Percentiles rank a stretch among this genome's conserved stretches.
Conservation (phyloP, 2,797 vertebrate species). For the Harpagifer antarcticus region DNA sequence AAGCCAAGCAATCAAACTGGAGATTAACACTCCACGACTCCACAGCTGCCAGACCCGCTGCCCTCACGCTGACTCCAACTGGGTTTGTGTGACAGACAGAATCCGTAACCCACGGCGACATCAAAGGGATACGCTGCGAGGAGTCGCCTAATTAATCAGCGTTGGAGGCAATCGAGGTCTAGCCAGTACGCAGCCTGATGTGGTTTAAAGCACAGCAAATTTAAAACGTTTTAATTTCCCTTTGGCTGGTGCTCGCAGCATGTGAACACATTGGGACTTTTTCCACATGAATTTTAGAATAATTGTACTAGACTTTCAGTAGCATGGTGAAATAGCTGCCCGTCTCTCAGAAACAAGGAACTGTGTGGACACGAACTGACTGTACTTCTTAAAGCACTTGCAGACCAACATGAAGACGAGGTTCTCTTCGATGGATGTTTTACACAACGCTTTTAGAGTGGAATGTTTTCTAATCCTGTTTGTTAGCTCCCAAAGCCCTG, state of each 20-base stretch:
- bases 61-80: conserved; percentile 32
- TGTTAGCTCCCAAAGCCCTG: conserved; percentile 32
- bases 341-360: conserved; percentile 17
- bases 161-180: neutral
- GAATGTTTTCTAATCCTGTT: conserved; percentile 60
- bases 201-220: conserved; percentile 70
- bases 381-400: conserved; percentile 40
- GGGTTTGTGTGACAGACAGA: conserved; percentile 47
- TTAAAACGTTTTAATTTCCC: conserved; percentile 20
- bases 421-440: conserved; percentile 23
- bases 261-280: conserved; percentile 30
- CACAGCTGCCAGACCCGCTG: conserved; percentile 45
- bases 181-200: conserved; percentile 28
- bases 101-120: conserved; percentile 31
- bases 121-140: conserved; percentile 34
- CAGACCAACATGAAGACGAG: conserved; percentile 6
- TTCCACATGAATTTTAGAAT: conserved; percentile 41
- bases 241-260: conserved; percentile 25
- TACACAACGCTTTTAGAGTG: conserved; percentile 41
- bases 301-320: conserved; percentile 40
- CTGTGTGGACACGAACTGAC: conserved; percentile 15
- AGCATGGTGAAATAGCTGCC: conserved; percentile 24
- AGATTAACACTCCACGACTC: conserved; percentile 28
- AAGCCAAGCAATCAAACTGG: conserved; percentile 50
- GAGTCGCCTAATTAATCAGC: conserved; percentile 44